Percentiles rank a stretch among this genome's conserved stretches.
phyloP scores from a whole-genome alignment of 2,888 invertebrate genomes.

The Stenchaetothrips biformis region DNA sequence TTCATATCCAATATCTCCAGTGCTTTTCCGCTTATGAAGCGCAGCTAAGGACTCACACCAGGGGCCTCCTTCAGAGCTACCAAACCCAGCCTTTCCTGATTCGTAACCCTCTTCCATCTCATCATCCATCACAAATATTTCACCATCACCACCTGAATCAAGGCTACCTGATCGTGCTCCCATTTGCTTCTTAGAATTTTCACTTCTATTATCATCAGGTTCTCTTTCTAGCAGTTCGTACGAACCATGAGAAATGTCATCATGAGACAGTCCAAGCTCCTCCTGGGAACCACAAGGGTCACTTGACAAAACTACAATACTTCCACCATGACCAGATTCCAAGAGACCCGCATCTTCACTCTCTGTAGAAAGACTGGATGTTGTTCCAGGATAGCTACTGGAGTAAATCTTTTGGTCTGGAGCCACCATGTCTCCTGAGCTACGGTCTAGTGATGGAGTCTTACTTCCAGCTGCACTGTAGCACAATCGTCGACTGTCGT shows the following conservation, averaged over 20 bases:
- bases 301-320: conserved; percentile 38
- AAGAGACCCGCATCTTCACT: conserved; percentile 62
- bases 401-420: conserved; percentile 72
- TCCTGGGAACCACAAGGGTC: conserved; percentile 40
- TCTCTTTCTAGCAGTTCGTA: conserved; percentile 79
- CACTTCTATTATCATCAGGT: conserved; percentile 47
- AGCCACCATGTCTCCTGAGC: conserved; percentile 57
- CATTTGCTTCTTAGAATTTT: neutral
- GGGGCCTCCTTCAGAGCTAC: conserved; percentile 34
- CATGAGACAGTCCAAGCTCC: conserved; percentile 56
- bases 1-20: neutral
- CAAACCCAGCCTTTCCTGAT: conserved; percentile 34
- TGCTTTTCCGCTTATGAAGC: neutral
- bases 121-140: conserved; percentile 73
- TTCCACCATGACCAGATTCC: conserved; percentile 49
- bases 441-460: conserved; percentile 58
- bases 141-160: conserved; percentile 68
- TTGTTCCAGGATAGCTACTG: conserved; percentile 77
- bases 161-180: conserved; percentile 61
- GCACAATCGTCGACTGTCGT: conserved; percentile 59
- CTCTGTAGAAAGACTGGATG: conserved; percentile 60
- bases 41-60: neutral
- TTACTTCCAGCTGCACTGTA: conserved; percentile 58
- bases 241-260: conserved; percentile 82
- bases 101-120: conserved; percentile 35